Base-by-base conservation (phyloP, 1,140 invertebrate genomes). In the Leptinotarsa undecemlineata region DNA sequence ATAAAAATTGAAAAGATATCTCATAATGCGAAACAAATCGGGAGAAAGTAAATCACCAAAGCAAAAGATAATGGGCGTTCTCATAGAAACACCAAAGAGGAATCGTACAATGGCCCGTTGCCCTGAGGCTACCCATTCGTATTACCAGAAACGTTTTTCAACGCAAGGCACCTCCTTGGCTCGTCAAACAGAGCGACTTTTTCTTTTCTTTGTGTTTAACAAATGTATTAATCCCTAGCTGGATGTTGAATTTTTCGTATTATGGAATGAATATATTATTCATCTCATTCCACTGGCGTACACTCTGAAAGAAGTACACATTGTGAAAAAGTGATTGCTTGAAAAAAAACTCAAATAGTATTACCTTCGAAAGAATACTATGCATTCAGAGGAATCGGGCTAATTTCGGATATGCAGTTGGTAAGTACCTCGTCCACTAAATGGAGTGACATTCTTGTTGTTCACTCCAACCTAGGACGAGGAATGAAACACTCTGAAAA, bases 21-120 rank as follows among this genome's bases (percentile, higher is more conserved):
- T 57, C 51, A 57, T 57, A 57, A 57, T 57, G 51, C 51, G 51
- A 57, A 57, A 57, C 51, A 57, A 57, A 57, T 57, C 51, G 51
- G 14, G 14, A 57, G 51, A 19, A 57, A 57, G 17, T 57, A 57
- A 15, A 14, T 57, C 51, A 19, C 51, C 51, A 57, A 57, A 57
- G 51, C 51, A 57, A 57, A 57, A 19, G n/a, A 17, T 17, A 57
- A 17, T 17, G 51, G 51, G 51, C 51, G 51, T 57, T 57, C 51
- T 57, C n/a, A 17, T 57, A n/a, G 51, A 57, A 57, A 57, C n/a
- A 57, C 51, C 6, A 57, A 57, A 57, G 17, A 57, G 14, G 51
- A 57, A 57, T 57, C 51, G n/a, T 57, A 57, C 51, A 57, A 57
- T 57, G 17, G 15, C 13, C n/a, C n/a, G 51, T 57, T 15, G 51